Evolutionary conservation across 2,113 vertebrate genomes (phyloP), one percentile per base, ranked within the genome.

Genomic region (Taurulus bubalis): DNA sequence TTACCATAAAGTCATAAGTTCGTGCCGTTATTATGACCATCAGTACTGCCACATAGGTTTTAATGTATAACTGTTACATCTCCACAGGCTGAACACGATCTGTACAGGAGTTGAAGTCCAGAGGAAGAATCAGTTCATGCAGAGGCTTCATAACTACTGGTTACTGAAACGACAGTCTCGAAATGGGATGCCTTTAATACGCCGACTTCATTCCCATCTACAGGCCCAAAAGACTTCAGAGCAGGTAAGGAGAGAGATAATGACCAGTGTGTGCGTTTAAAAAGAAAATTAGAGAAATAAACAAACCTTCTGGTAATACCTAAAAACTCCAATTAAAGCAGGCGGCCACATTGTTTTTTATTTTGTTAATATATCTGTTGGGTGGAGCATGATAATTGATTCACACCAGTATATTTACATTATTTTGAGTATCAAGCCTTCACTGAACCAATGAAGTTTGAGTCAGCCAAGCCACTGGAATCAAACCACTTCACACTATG

Each of bases 41-140:
- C 15, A 3, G 10, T 6, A 12, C n/a, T 51, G 2, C 56, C 30
- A 60, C 1, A 15, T 22, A 18, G 1, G 1, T 76, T 74, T 64
- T 58, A 42, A 79, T 71, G 9, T 36, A 0, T 8, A 42, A 53
- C 38, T 55, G 6, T 72, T 53, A 12, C 1, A 6, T 79, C 14
- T 82, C 24, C 78, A 79, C 94, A 99, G 98, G 96, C 94, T 99
- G 86, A 98, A 97, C 94, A 99, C 98, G 93, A 97, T 99, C 91
- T 98, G 97, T 95, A 98, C 96, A 45, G 97, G 97, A 74, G 95
- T 98, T 16, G 96, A 96, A 77, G 93, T 99, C 89, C 98, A 98
- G 93, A 97, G 96, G 92, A 99, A 99, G 93, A 99, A 95, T 91
- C 97, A 99, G 90, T 99, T 99, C 93, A 98, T 99, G 97, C 97